Base-by-base conservation (phyloP, 2,797 vertebrate species). In the Bovichtus diacanthus region DNA sequence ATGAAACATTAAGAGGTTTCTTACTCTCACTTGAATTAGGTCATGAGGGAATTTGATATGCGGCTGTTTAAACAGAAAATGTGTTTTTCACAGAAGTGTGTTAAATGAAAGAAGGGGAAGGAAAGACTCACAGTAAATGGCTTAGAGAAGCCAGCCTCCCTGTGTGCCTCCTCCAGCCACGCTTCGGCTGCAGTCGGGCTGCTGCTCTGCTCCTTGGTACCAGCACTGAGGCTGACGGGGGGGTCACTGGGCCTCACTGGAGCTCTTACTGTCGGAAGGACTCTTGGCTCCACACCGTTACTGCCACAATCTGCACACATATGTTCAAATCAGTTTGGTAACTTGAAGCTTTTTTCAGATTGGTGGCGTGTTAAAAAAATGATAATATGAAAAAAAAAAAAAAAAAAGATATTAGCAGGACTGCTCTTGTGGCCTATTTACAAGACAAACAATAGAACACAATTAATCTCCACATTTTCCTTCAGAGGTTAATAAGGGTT, bases 91-190 rank as follows among this genome's bases (percentile, higher is more conserved):
- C 6, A 27, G n/a, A 6, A 10, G 34, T n/a, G 51, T 19, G 23
- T 44, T 16, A 27, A 50, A 6, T 23, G 27, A 51, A 61, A 23
- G 13, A 18, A 13, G 19, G 8, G 3, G 12, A 15, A 43, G 19
- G 47, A 23, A 1, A 73, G 39, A 85, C 97, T 97, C 92, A 99
- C 98, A 31, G 90, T 91, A 78, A 92, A 94, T 29, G 95, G 93
- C 81, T 94, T 93, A 56, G 95, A 94, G 78, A 92, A 91, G 7
- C 90, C 96, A 0, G 93, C 91, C 90, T 98, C 97, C 79, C 89
- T 95, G 56, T 86, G 93, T 0, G 94, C 89, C 68, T 94, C 95
- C 82, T 97, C 96, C 70, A 96, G 93, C 74, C 87, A 80, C 4
- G 90, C 87, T 76, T 96, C 95, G 12, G 94, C 83, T 61, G 93